Base-by-base conservation (phyloP, 1,140 invertebrate species). In the Cardiocondyla obscurior region DNA sequence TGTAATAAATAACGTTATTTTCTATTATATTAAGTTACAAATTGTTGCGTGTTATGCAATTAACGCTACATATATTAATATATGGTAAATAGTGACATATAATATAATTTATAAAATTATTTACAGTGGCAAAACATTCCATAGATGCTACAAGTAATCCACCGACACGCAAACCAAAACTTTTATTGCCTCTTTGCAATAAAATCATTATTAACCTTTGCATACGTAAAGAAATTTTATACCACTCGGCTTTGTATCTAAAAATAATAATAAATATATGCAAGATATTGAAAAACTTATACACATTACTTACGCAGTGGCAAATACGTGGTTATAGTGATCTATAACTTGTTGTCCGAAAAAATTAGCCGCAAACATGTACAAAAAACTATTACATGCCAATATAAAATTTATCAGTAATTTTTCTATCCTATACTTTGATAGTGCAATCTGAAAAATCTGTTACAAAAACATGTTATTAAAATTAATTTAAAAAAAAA, bases 281-380 rank as follows among this genome's bases (percentile, higher is more conserved):
- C n/a, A n/a, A n/a, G n/a, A n/a, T n/a, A n/a, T n/a, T n/a, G n/a
- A n/a, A n/a, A n/a, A n/a, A n/a, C n/a, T n/a, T n/a, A n/a, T n/a
- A n/a, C 0, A 73, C 30, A 16, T 76, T 44, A 19, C 72, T 64
- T 76, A 76, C 72, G 19, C n/a, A 22, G 72, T 22, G 3, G 3
- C 0, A 62, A 12, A 76, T 44, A 76, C 2, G 3, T 22, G 0
- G 22, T 64, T 14, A 46, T 33, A 19, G 1, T 76, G 39, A 76
- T 76, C 39, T 7, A 19, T 64, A 62, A 76, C 33, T 46, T 46
- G 0, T 22, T 76, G 72, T 33, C 72, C 72, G 4, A 62, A 1
- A 14, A 46, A 10, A 22, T 62, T 76, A 1, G 55, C 6, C 10
- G 36, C 0, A 2, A 46, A 64, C 72, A 76, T 76, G 3, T 74